Conservation (phyloP, 1,140 invertebrate species). For the Harlomillsia oculata region DNA sequence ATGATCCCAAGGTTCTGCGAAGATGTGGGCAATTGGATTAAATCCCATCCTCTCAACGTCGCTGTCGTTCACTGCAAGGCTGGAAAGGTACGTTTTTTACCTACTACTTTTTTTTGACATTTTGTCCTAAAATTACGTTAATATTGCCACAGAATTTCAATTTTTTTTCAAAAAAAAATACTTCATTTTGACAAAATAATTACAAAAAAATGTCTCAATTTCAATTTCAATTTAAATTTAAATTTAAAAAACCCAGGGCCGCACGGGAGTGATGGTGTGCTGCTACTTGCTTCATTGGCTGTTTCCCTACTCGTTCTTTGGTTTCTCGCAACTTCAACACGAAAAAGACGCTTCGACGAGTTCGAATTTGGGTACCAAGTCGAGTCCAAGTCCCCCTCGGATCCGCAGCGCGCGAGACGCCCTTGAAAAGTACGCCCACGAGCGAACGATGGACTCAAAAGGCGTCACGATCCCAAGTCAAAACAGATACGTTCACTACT, state of each 20-base stretch:
- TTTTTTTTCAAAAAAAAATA: too few relatives aligned
- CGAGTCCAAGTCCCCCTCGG: too few relatives aligned
- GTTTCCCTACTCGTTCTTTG: too few relatives aligned
- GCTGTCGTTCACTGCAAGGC: slow-evolving; percentile 96
- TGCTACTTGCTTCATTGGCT: slow-evolving; percentile 70
- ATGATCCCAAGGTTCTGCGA: slow-evolving; percentile 87
- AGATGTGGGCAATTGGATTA: slow-evolving; percentile 80
- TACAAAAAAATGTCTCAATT: background rate
- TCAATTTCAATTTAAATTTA: background rate
- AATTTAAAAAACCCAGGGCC: slow-evolving; percentile 51
- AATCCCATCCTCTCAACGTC: slow-evolving; percentile 64
- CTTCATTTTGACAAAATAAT: background rate
- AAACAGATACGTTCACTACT: slow-evolving; percentile 89
- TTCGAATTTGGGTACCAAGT: too few relatives aligned
- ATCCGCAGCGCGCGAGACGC: slow-evolving; percentile 71
- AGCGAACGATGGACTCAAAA: slow-evolving; percentile 80
- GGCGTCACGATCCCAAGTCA: slow-evolving; percentile 98
- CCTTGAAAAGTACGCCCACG: slow-evolving; percentile 78
- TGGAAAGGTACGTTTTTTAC: slow-evolving; percentile 80
- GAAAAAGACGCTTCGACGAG: too few relatives aligned
- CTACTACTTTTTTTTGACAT: too few relatives aligned
- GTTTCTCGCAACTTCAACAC: too few relatives aligned
- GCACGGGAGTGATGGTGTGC: slow-evolving; percentile 85
- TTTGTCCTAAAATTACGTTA: too few relatives aligned
- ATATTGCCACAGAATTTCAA: too few relatives aligned